Percentiles rank a stretch among this genome's conserved stretches.
These are phyloP conservation scores for Helicorthomorpha holstii DNA, from an alignment of 1,140 invertebrate species.

Conservation along the genomic window DNA sequence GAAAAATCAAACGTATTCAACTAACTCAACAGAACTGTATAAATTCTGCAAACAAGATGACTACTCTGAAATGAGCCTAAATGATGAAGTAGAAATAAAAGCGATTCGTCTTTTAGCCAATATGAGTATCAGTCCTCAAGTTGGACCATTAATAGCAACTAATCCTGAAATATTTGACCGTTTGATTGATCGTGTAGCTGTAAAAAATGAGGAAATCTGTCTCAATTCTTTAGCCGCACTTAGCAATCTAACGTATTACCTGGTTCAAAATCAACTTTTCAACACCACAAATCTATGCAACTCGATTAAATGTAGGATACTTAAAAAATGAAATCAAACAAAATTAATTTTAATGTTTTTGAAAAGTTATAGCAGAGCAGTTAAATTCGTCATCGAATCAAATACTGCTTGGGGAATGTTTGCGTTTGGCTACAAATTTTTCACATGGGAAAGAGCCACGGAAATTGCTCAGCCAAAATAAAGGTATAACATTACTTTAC, in stretches of 20 bases:
- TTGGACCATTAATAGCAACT: constrained; percentile 38
- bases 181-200: constrained; percentile 16
- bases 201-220: constrained; percentile 40
- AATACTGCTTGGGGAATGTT: too few relatives aligned
- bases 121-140: constrained; percentile 47
- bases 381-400: constrained; percentile 38
- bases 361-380: constrained; percentile 24
- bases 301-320: constrained; percentile 21
- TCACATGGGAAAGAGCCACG: constrained; percentile 39
- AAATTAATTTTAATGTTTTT: background rate
- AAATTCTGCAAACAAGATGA: background rate
- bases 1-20: background rate
- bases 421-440: constrained; percentile 45
- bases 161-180: constrained; percentile 15
- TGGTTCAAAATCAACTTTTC: constrained; percentile 18
- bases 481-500: constrained; percentile 9
- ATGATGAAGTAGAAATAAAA: constrained; percentile 17
- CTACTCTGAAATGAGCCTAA: too few relatives aligned
- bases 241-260: constrained; percentile 48
- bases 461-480: constrained; percentile 18
- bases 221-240: constrained; percentile 42
- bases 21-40: background rate
- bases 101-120: constrained; percentile 52
- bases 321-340: background rate
- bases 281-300: constrained; percentile 17